Evolutionary conservation across 2,797 vertebrate species (phyloP), one percentile per base, ranked within the genome.

Genomic region (Myotis myotis): DNA sequence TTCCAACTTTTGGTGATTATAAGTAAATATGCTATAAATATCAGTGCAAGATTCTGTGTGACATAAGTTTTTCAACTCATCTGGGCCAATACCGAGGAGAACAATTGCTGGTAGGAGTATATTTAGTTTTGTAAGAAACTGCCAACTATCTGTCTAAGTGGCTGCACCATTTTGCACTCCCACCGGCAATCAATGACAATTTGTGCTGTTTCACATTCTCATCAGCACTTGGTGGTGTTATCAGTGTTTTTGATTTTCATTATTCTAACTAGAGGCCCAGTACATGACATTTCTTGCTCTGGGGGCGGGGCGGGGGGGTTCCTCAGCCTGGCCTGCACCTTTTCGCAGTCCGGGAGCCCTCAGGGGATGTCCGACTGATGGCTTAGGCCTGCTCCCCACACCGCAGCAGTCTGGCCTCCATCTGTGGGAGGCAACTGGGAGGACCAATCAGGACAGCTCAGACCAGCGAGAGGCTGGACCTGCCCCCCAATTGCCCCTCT

Each of bases 181-280:
- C 25, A 5, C 1, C 4, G 16, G 5, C n/a, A 51, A 1, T 20
- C 22, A 19, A 5, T 11, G 30, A 5, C 3, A 68, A 36, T 20
- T 5, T 13, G 1, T 7, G 22, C 36, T 7, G 0, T 2, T 70
- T 11, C 28, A 41, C 0, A 11, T 53, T 3, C 22, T 57, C 6
- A 0, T 5, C 6, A 25, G 38, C 28, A 44, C 25, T 86, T 82
- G 8, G 6, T 87, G 1, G 11, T 44, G 38, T 6, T 60, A 33
- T 80, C 89, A 1, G 17, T 28, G 38, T 11, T 60, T 25, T 66
- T 28, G 8, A 5, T 49, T 51, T 78, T 5, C 70, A 11, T 49
- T 28, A 28, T 57, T 75, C 68, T n/a, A 47, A 47, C 47, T 13
- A 47, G 47, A 47, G 47, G 47, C 47, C 47, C 47, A 47, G 47